Evolutionary conservation across 2,888 invertebrate genomes (phyloP), one percentile per base, ranked within the genome.

Genomic region (Sinotaia quadrata): DNA sequence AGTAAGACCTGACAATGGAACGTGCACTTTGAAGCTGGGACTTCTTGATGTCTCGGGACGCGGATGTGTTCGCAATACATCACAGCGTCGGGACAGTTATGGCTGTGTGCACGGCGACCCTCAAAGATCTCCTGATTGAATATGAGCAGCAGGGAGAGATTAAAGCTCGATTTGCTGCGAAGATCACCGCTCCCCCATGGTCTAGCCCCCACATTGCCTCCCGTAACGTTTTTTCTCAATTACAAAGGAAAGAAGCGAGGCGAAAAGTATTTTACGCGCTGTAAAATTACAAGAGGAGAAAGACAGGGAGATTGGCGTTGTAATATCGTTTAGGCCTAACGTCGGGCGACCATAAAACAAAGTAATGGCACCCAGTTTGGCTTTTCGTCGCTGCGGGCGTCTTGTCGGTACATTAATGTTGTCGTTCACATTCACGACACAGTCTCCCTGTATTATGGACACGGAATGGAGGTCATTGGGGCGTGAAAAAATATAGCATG

Each of bases 241-340:
- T 65, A 65, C 65, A 65, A 65, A 65, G 56, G 54, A 44, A 54
- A 36, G 54, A 65, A 65, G 65, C 65, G 56, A 65, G 56, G 65
- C 65, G 65, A 65, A 65, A 65, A 65, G 54, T 56, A 65, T 65
- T 65, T 65, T 65, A 65, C 65, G 65, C 65, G 65, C 65, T 65
- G 65, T 65, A 65, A 65, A 65, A 54, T 65, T 41, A 65, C 56
- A 54, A 65, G 56, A 56, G 56, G 65, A 41, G 56, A 56, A 65
- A 65, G 65, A 44, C 65, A 65, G 65, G 44, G 56, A 65, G 65
- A 65, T 65, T 65, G 65, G 65, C 65, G 65, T 65, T 65, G 65
- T 65, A 65, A 65, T 54, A 65, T 54, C 65, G 65, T 65, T 65
- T 65, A 65, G 65, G 54, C 65, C 33, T 44, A 56, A 44, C 29